phyloP scores from a whole-genome alignment of 2,113 vertebrate genomes.

The Misgurnus anguillicaudatus region DNA sequence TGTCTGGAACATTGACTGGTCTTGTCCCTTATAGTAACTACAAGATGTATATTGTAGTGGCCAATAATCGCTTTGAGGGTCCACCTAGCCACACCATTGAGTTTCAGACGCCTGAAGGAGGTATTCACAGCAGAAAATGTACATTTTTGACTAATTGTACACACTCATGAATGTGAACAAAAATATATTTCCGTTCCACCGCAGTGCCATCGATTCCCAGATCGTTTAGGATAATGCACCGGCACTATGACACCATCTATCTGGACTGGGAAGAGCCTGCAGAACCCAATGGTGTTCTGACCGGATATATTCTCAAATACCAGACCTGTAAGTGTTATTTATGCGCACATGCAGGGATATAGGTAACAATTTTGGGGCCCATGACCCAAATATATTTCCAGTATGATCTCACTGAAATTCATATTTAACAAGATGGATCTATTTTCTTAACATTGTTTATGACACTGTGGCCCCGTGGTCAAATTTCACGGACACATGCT shows the following conservation, averaged over 20 bases:
- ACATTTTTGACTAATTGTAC: neutral
- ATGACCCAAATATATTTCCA: too few species aligned
- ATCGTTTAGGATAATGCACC: conserved; percentile 90
- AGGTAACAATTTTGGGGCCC: too few species aligned
- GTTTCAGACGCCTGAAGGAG: conserved; percentile 94
- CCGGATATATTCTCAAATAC: conserved; percentile 87
- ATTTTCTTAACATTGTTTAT: too few species aligned
- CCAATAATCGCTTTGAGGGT: conserved; percentile 91
- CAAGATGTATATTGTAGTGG: conserved; percentile 92
- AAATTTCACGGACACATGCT: neutral
- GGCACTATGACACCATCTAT: conserved; percentile 88
- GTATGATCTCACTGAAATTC: too few species aligned
- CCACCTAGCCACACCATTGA: conserved; percentile 88
- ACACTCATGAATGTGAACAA: neutral
- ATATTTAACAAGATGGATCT: too few species aligned
- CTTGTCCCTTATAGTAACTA: conserved; percentile 96
- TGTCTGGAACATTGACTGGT: conserved; percentile 80
- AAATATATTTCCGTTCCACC: neutral
- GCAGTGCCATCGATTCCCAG: conserved; percentile 88
- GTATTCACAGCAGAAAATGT: conserved; percentile 67
- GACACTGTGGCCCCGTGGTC: too few species aligned
- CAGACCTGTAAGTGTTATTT: conserved; percentile 77
- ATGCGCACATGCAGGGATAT: too few species aligned
- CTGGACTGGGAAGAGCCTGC: conserved; percentile 92
- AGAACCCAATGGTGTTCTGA: conserved; percentile 92